Conservation (phyloP, 2,113 vertebrate species). For the Tyto alba region DNA sequence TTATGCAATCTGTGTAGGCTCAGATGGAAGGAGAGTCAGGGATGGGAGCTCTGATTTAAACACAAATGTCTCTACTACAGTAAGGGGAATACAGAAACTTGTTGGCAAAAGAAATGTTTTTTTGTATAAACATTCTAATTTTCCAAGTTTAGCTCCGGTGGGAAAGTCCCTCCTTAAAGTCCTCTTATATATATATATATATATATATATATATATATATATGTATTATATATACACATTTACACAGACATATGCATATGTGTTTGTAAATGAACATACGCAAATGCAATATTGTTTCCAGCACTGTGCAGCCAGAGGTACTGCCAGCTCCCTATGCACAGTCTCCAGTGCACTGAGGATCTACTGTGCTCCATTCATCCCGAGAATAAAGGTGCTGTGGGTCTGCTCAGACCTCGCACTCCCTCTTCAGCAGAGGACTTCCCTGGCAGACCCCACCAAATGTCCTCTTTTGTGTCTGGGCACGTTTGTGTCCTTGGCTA, state of each 20-base stretch:
- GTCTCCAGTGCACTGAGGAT: background rate
- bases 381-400: background rate
- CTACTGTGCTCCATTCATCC: background rate
- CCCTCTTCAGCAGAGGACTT: background rate
- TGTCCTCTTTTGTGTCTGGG: background rate
- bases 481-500: background rate
- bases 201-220: background rate
- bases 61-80: constrained; percentile 18
- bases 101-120: background rate
- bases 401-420: background rate
- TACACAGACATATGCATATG: background rate
- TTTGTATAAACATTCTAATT: constrained; percentile 24
- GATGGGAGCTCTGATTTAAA: background rate
- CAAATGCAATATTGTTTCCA: background rate
- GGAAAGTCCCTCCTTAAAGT: background rate
- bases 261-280: background rate
- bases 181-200: background rate
- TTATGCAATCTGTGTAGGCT: constrained; percentile 5
- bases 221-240: background rate
- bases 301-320: background rate
- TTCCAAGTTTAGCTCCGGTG: constrained; percentile 25
- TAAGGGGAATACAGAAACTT: background rate
- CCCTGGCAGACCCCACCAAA: background rate
- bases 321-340: background rate
- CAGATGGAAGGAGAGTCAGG: constrained; percentile 28